Evolutionary conservation across 2,113 vertebrate genomes (phyloP).

Genomic region (Zapus hudsonius): DNA sequence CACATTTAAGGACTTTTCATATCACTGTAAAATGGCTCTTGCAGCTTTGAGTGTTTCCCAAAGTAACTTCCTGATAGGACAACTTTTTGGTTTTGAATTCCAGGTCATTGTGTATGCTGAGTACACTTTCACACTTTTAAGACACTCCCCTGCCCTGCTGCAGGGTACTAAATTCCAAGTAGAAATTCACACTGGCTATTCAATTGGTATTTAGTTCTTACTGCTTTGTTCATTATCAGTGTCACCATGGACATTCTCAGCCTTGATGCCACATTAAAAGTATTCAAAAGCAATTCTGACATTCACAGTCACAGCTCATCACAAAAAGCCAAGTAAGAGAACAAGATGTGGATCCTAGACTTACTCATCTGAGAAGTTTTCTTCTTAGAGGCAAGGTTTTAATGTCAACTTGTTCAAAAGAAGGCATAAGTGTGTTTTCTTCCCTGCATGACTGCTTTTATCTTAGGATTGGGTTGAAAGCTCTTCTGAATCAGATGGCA

Average conservation of each 20-base stretch:
- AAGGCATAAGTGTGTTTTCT: neutral
- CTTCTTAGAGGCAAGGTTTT: neutral
- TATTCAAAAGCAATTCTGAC: neutral
- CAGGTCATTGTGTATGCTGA: neutral
- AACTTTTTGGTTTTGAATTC: neutral
- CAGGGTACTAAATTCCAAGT: neutral
- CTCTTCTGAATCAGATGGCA: neutral
- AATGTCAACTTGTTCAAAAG: neutral
- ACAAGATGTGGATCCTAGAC: neutral
- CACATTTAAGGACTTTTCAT: neutral
- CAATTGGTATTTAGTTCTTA: neutral
- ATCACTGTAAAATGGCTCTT: neutral
- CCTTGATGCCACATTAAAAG: neutral
- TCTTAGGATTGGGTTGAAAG: neutral
- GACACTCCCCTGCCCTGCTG: accelerated
- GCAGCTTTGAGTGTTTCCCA: neutral
- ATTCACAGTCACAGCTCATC: neutral
- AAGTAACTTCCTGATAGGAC: neutral
- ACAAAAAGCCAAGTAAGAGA: neutral
- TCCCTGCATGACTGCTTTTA: neutral
- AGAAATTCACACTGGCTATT: neutral
- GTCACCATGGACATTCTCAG: neutral
- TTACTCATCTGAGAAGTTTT: neutral
- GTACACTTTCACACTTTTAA: neutral
- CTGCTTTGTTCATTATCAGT: neutral